Conservation (phyloP, 2,113 vertebrate genomes). For the Tragulus kanchil region DNA sequence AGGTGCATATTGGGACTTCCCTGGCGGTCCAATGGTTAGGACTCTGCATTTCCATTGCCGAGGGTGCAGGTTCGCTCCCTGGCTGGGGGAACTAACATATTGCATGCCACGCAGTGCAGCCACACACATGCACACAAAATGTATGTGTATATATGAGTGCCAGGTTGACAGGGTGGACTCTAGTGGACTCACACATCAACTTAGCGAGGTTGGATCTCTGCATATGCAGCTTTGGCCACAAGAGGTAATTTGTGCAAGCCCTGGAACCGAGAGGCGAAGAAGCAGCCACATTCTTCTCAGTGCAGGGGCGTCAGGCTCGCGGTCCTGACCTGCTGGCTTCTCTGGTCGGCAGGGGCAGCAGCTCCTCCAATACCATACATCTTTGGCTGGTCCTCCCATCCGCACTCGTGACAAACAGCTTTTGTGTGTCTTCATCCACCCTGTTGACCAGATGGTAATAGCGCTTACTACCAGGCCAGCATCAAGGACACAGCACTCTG, state of each 20-base stretch:
- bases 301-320: not conserved
- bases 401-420: not conserved
- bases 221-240: not conserved
- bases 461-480: not conserved
- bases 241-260: not conserved
- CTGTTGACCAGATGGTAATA: not conserved
- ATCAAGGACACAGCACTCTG: not conserved
- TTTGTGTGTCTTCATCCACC: constrained; percentile 22
- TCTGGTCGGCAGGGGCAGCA: not conserved
- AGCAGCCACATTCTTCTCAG: not conserved
- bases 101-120: fast-evolving
- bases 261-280: not conserved
- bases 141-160: not conserved
- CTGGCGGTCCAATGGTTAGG: not conserved
- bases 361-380: not conserved
- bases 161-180: not conserved
- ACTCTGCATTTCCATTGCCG: not conserved
- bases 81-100: not conserved
- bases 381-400: not conserved
- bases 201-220: not conserved
- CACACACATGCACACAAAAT: not conserved
- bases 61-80: not conserved
- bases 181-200: not conserved
- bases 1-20: not conserved
- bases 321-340: not conserved